Percentiles rank a stretch among this genome's conserved stretches.
Evolutionary conservation across 2,888 invertebrate genomes (phyloP).

Genomic region (Antheraea assamensis): DNA sequence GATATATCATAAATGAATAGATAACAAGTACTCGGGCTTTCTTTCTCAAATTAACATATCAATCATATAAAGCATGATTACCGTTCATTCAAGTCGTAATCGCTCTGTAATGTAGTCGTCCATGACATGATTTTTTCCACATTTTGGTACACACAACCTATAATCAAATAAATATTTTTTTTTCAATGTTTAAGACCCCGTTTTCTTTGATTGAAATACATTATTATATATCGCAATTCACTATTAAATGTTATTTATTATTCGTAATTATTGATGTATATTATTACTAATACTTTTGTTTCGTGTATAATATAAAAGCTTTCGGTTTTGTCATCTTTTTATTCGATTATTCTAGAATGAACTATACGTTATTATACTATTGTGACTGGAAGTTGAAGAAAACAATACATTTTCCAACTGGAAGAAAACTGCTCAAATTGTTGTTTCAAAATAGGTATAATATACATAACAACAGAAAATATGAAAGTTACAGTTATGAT

Average conservation of each 20-base stretch:
- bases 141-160: constrained; percentile 17
- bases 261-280: background rate
- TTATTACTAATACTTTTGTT: background rate
- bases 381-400: background rate
- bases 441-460: too few species aligned
- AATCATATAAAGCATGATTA: constrained; percentile 15
- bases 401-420: background rate
- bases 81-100: constrained; percentile 12
- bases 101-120: constrained; percentile 14
- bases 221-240: background rate
- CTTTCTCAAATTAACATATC: constrained; percentile 8
- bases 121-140: constrained; percentile 12
- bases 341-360: background rate
- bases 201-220: background rate
- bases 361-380: background rate
- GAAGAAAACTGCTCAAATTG: too few species aligned
- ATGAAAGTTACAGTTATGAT: background rate
- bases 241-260: background rate
- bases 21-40: background rate
- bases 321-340: background rate
- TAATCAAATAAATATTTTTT: constrained; percentile 20
- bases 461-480: background rate
- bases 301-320: background rate
- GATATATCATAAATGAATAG: background rate
- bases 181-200: background rate